Percentiles rank a stretch among this genome's conserved stretches.
These are phyloP conservation scores for Drosophila nigrodunni DNA, from an alignment of 1,140 invertebrate genomes.

Conservation along the genomic window DNA sequence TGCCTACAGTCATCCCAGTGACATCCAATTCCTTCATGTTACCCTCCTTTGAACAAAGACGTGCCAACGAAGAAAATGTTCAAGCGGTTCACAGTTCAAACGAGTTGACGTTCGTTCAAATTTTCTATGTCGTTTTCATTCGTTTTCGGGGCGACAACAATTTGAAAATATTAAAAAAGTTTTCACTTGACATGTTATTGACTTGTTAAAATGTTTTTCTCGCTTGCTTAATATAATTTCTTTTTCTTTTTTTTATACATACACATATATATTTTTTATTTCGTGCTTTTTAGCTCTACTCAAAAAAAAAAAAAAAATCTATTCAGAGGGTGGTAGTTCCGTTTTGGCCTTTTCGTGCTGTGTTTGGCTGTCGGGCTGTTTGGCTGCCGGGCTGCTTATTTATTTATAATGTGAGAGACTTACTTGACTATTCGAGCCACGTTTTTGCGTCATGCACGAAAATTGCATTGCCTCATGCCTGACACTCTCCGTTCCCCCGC, in stretches of 20 bases:
- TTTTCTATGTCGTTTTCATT: constrained; percentile 15
- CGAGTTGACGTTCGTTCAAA: constrained; percentile 42
- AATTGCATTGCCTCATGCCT: constrained; percentile 71
- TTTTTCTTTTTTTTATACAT: constrained; percentile 15
- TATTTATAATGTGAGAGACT: constrained; percentile 82
- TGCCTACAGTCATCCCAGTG: background rate
- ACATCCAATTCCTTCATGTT: background rate
- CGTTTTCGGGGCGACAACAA: constrained; percentile 51
- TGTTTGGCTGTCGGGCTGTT: constrained; percentile 57
- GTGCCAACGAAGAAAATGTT: constrained; percentile 4
- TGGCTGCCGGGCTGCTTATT: constrained; percentile 71
- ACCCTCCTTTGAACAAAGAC: background rate
- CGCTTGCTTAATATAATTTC: constrained; percentile 65
- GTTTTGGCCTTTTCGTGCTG: constrained; percentile 32
- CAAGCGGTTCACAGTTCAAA: constrained; percentile 34
- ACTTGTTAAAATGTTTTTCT: constrained; percentile 82
- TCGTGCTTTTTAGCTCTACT: background rate
- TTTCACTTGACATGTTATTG: constrained; percentile 83
- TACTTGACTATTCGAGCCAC: constrained; percentile 78
- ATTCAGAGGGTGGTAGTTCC: constrained; percentile 42
- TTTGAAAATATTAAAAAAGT: constrained; percentile 83
- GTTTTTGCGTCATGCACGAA: constrained; percentile 80
- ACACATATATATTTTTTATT: constrained; percentile 16
- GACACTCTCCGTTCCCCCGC: background rate
- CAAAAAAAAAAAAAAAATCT: constrained; percentile 8